A percentile compares a stretch with the other conserved stretches of the same genome.
Evolutionary conservation across 2,888 invertebrate species (phyloP).

Genomic region (Eristalinus sepulchralis): DNA sequence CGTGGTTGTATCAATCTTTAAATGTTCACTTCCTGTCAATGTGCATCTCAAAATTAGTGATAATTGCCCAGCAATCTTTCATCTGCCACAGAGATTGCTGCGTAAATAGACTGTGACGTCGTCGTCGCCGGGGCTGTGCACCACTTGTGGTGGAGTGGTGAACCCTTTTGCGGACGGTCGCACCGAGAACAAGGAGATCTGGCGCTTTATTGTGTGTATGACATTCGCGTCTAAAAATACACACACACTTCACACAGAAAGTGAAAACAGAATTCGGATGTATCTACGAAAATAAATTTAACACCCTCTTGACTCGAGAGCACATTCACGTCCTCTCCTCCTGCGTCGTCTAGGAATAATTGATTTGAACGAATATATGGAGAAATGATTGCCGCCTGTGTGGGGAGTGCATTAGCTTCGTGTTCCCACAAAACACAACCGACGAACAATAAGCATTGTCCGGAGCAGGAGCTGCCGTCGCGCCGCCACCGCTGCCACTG

Average conservation of each 20-base stretch:
- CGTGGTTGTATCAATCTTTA: conserved; percentile 48
- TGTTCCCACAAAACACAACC: conserved; percentile 4
- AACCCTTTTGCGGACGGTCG: conserved; percentile 37
- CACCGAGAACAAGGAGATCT: neutral
- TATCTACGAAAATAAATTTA: conserved; percentile 48
- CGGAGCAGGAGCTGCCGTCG: neutral
- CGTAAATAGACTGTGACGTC: conserved; percentile 51
- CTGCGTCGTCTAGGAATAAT: neutral
- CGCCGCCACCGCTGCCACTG: neutral
- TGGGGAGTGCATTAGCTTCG: conserved; percentile 32
- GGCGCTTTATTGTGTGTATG: conserved; percentile 15
- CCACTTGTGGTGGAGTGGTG: conserved; percentile 12
- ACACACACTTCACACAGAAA: conserved; percentile 28
- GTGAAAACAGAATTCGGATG: conserved; percentile 35
- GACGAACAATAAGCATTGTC: neutral
- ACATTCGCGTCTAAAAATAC: conserved; percentile 63
- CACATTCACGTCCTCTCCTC: neutral
- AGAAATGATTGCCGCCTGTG: neutral
- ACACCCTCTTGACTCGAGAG: neutral
- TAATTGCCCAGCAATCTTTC: conserved; percentile 61
- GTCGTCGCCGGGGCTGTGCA: neutral
- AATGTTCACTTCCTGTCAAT: conserved; percentile 62
- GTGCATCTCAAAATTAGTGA: conserved; percentile 66
- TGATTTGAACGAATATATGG: neutral
- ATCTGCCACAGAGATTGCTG: conserved; percentile 37